Base-by-base conservation (phyloP, 2,797 vertebrate species). In the Hemitrygon akajei region DNA sequence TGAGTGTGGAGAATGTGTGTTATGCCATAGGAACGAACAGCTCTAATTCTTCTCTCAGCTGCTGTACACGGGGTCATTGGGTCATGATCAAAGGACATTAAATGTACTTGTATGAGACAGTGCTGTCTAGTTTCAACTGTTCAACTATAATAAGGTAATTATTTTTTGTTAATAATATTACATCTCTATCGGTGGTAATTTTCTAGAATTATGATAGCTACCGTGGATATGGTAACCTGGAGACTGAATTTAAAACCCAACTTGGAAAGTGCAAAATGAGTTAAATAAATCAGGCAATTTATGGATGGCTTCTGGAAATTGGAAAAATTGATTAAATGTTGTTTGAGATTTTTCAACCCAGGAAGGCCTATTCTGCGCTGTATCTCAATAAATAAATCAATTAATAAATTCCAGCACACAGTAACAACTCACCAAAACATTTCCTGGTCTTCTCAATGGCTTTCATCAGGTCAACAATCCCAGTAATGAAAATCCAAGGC, bases 91-190 rank as follows among this genome's bases (percentile, higher is more conserved):
- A 58, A 84, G 58, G 47, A 10, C 25, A 25, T 56, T 27, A 4
- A 11, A 10, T 81, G 18, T 40, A 40, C 37, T 37, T 37, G 37
- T 18, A 25, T 25, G 20, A 82, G 40, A 22, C 7, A 7, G 81
- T 47, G 79, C 10, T 27, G 7, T 20, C 6, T 81, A 37, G 37
- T 56, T 56, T 84, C 81, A 84, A 84, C 56, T 84, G 25, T 14
- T 40, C 20, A 58, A 84, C 9, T 56, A 47, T 47, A 47, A 47
- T 2, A 47, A 47, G 47, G 47, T 47, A 47, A 25, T 20, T 73
- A 20, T 73, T 73, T 69, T 84, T 84, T 84, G 81, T 84, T 84
- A 84, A 58, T 84, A 84, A 84, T 10, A 84, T 84, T 84, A 58
- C 25, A 84, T 84, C 14, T 2, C n/a, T 7, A 47, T 20, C 22